These are phyloP conservation scores for Chelon auratus DNA, from an alignment of 2,797 vertebrate species.

Conservation along the genomic window DNA sequence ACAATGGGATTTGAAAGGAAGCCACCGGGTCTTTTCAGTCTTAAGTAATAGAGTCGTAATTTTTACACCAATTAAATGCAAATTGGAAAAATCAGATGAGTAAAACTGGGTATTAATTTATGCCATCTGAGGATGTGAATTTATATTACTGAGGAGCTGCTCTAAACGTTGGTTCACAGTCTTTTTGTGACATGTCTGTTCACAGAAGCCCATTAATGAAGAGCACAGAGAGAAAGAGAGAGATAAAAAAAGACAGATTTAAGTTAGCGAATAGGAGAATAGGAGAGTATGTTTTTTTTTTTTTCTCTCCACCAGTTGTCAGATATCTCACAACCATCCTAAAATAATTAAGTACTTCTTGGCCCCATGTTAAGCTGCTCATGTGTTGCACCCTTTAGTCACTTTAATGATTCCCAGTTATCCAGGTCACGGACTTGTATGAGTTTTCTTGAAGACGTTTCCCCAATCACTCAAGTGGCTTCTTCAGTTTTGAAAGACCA, in stretches of 20 bases:
- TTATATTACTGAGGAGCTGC: neutral
- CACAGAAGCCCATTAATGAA: neutral
- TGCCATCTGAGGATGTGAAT: slow-evolving; percentile 16
- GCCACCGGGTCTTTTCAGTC: slow-evolving; percentile 36
- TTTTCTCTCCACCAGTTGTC: neutral
- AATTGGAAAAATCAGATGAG: slow-evolving; percentile 38
- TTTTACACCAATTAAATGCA: slow-evolving; percentile 55
- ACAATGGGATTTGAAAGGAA: slow-evolving; percentile 60
- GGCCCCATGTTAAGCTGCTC: too few species aligned
- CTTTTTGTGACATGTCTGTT: slow-evolving; percentile 11
- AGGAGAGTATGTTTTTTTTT: neutral
- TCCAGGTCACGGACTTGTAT: too few species aligned
- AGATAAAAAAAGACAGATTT: neutral
- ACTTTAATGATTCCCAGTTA: too few species aligned
- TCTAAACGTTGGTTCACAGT: neutral
- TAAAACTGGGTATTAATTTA: slow-evolving; percentile 22
- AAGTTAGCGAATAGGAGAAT: neutral
- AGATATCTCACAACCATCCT: neutral
- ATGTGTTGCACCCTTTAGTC: too few species aligned
- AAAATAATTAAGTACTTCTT: neutral
- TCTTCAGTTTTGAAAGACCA: too few species aligned
- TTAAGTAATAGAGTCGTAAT: slow-evolving; percentile 42
- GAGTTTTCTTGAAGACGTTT: too few species aligned
- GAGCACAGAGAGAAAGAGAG: neutral
- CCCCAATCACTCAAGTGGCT: too few species aligned